phyloP scores from a whole-genome alignment of 2,888 invertebrate species.

The Tipula helvola region DNA sequence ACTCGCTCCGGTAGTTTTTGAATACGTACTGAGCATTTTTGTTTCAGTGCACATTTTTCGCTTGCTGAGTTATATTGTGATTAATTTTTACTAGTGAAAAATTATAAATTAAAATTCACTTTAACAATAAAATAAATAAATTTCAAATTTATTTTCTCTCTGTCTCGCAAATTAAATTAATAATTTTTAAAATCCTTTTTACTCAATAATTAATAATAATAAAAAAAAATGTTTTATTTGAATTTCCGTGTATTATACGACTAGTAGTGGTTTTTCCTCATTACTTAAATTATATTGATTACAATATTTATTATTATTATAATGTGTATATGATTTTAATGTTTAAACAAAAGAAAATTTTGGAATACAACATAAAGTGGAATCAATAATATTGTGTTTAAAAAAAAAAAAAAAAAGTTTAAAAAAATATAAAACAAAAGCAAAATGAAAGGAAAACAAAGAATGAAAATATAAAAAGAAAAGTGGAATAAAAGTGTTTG shows the following conservation, averaged over 20 bases:
- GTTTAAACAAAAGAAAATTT: neutral
- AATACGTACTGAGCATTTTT: neutral
- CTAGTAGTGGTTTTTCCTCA: neutral
- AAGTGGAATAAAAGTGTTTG: neutral
- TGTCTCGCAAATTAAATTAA: neutral
- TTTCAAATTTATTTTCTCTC: neutral
- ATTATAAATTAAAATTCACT: neutral
- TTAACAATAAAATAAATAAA: neutral
- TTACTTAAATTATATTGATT: neutral
- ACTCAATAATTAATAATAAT: neutral
- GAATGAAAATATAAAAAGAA: neutral
- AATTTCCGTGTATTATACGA: neutral
- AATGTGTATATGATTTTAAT: neutral
- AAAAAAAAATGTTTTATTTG: neutral
- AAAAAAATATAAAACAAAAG: neutral
- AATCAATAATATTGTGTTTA: neutral
- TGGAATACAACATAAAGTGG: neutral
- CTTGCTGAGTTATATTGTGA: constrained; percentile 6
- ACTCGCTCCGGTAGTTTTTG: neutral
- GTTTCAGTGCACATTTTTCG: constrained; percentile 10
- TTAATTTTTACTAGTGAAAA: neutral
- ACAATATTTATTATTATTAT: neutral
- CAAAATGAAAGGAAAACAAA: neutral
- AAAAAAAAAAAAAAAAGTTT: neutral
- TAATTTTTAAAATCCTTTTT: neutral